A percentile compares a stretch with the other conserved stretches of the same genome.
These are phyloP conservation scores for Crotalus horridus DNA, from an alignment of 2,113 vertebrate genomes.

Conservation along the genomic window DNA sequence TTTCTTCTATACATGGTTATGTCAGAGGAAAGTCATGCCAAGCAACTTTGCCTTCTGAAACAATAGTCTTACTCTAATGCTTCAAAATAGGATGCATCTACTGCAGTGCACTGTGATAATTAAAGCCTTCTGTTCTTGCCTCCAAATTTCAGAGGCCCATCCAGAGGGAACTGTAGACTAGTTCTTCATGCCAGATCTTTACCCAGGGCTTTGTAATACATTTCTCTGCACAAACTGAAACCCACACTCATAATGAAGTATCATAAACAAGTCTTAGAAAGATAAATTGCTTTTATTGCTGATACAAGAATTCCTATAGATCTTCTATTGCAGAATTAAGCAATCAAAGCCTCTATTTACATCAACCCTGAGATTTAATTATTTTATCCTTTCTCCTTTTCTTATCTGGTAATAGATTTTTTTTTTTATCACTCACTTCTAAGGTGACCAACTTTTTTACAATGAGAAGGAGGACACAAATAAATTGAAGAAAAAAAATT, in stretches of 20 bases:
- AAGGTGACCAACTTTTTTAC: no score
- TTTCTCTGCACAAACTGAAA: not conserved
- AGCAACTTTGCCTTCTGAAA: not conserved
- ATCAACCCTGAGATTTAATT: not conserved
- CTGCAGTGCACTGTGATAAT: not conserved
- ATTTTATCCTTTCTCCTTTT: not conserved
- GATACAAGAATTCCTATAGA: not conserved
- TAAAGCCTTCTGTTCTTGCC: not conserved
- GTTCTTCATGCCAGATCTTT: not conserved
- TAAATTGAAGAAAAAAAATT: no score
- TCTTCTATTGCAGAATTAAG: not conserved
- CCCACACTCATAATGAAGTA: not conserved
- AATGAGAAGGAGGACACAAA: no score
- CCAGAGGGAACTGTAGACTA: not conserved
- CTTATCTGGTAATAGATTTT: not conserved
- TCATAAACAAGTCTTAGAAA: not conserved
- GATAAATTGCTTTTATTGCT: not conserved
- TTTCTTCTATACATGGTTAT: not conserved
- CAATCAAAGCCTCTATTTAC: not conserved
- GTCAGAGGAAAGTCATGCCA: not conserved
- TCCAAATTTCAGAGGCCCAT: not conserved
- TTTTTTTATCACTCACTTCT: not conserved
- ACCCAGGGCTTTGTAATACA: not conserved
- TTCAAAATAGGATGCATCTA: not conserved
- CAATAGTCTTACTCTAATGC: not conserved